Percentiles rank a stretch among this genome's conserved stretches.
Evolutionary conservation across 1,140 invertebrate species (phyloP).

Genomic region (Arctopsyche grandis): DNA sequence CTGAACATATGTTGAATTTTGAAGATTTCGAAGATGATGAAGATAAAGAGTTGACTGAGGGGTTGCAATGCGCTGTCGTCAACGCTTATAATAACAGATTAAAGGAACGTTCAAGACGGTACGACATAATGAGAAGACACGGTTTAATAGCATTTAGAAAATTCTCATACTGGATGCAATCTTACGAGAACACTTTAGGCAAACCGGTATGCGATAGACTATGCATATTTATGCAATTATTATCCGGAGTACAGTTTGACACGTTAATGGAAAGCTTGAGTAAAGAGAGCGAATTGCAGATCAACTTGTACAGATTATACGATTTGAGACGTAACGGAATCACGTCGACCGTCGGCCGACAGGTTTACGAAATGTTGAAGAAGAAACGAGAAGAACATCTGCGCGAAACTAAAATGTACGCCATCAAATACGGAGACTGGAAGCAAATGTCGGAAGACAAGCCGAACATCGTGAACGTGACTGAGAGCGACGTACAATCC

Average conservation of each 20-base stretch:
- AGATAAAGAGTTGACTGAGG: constrained; percentile 67
- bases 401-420: constrained; percentile 64
- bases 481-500: constrained; percentile 21
- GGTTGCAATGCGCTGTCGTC: constrained; percentile 75
- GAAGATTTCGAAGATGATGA: constrained; percentile 69
- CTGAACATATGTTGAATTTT: constrained; percentile 77
- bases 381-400: constrained; percentile 69
- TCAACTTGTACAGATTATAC: constrained; percentile 72
- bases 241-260: constrained; percentile 79
- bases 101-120: constrained; percentile 76
- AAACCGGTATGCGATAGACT: constrained; percentile 72
- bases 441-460: constrained; percentile 56
- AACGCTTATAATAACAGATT: constrained; percentile 77
- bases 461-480: constrained; percentile 30
- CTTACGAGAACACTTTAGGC: constrained; percentile 74
- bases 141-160: constrained; percentile 81
- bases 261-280: constrained; percentile 79
- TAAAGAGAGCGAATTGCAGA: constrained; percentile 75
- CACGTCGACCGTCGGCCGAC: constrained; percentile 71
- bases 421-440: constrained; percentile 63
- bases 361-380: constrained; percentile 74
- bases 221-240: constrained; percentile 77
- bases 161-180: constrained; percentile 69
- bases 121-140: constrained; percentile 79
- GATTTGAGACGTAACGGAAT: constrained; percentile 80